Conservation (phyloP, 2,888 invertebrate species). For the Esperia sulphurella region DNA sequence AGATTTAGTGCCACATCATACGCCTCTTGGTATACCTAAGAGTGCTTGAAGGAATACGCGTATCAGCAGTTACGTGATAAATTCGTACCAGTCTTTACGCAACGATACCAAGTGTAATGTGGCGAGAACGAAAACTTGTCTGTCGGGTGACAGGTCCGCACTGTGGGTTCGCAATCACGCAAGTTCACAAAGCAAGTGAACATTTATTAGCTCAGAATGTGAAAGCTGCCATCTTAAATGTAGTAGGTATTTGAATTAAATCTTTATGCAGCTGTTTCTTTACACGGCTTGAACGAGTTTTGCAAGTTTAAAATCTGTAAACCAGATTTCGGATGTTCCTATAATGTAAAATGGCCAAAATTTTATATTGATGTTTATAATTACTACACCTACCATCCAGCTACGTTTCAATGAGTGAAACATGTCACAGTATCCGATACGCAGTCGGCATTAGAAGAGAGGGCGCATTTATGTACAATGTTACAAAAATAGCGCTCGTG, state of each 20-base stretch:
- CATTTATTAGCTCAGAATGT: conserved; percentile 42
- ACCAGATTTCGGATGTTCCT: background rate
- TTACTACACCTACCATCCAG: too few relatives aligned
- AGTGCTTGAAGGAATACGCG: conserved; percentile 7
- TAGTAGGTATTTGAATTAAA: conserved; percentile 7
- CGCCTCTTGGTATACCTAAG: background rate
- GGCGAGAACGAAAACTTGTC: conserved; percentile 47
- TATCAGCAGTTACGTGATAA: conserved; percentile 8
- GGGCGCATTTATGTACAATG: conserved; percentile 55
- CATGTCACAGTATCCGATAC: conserved; percentile 28
- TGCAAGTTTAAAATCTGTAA: background rate
- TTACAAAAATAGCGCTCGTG: conserved; percentile 62
- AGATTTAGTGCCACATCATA: background rate
- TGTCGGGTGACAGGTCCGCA: conserved; percentile 44
- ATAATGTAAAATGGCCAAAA: too few relatives aligned
- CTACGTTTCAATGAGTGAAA: conserved; percentile 14
- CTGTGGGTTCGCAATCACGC: conserved; percentile 30
- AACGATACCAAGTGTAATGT: conserved; percentile 34
- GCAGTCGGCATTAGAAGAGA: conserved; percentile 43
- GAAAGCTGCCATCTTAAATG: conserved; percentile 42
- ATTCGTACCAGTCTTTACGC: conserved; percentile 31
- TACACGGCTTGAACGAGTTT: background rate
- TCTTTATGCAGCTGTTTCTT: conserved; percentile 3
- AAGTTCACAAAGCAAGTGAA: conserved; percentile 17
- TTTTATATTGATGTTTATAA: too few relatives aligned